Base-by-base conservation (phyloP, 2,888 invertebrate species). In the Lasioglossum marginatum region DNA sequence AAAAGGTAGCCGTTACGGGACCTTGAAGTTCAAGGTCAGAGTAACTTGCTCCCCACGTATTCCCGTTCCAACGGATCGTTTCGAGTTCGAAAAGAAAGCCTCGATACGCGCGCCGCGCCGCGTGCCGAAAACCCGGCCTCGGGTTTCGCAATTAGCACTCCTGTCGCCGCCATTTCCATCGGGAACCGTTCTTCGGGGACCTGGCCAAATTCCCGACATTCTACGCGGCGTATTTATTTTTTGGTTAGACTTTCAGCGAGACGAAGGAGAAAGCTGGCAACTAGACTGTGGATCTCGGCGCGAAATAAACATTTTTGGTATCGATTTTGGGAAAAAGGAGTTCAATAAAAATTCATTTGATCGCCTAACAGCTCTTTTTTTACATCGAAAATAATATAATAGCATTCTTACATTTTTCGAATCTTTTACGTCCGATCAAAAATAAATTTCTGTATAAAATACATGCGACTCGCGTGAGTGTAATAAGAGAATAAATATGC, bases 1-100 rank as follows among this genome's bases (percentile, higher is more conserved):
- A 66, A 66, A 66, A 66, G 66, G 66, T 34, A 19, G 66, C 66
- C 66, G 66, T 66, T 66, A 66, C 66, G 66, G 66, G 34, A 66
- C 66, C 66, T 66, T 66, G 66, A 66, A 66, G 34, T 66, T 66
- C 66, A 66, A 66, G 66, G 66, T 66, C 66, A 66, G 66, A 66
- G 34, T 66, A 66, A 31, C 34, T 66, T 19, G 34, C 66, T 34
- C 31, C 34, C 16, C 66, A 23, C 31, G 66, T 19, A 23, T 66
- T 66, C 34, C 66, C 66, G 66, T 34, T 66, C 34, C 66, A 52
- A 34, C 66, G 34, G 66, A 19, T 31, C 66, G 34, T 66, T 66
- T 66, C 66, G 66, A 31, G 66, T 34, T 66, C 23, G 31, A 66
- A 66, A 66, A 66, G 66, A 66, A 23, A 66, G 63, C 31, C 66